A percentile compares a stretch with the other conserved stretches of the same genome.
Evolutionary conservation across 2,888 invertebrate genomes (phyloP).

Genomic region (Lasioglossum malachurum): DNA sequence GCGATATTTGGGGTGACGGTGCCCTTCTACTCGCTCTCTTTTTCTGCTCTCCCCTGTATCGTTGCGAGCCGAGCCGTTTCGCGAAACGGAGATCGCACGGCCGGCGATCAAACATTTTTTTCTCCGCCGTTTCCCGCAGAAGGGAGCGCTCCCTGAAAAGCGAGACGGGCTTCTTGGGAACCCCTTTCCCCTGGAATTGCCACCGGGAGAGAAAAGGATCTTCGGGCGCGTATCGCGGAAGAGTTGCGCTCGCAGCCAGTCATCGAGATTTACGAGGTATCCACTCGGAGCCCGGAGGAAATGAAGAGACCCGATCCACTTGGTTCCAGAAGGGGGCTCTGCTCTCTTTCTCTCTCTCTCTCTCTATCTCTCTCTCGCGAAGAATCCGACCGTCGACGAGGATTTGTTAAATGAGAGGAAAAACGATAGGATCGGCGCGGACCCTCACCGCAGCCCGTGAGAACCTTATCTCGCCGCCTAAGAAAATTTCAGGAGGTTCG

Average conservation of each 20-base stretch:
- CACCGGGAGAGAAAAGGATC: slow-evolving; percentile 29
- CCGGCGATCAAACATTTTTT: slow-evolving; percentile 48
- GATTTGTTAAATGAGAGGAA: slow-evolving; percentile 61
- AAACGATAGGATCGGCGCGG: slow-evolving; percentile 41
- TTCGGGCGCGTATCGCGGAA: slow-evolving; percentile 40
- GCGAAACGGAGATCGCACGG: slow-evolving; percentile 59
- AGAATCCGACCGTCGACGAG: slow-evolving; percentile 31
- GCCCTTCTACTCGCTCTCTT: slow-evolving; percentile 20
- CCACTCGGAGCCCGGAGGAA: slow-evolving; percentile 53
- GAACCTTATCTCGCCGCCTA: slow-evolving; percentile 41
- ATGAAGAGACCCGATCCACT: slow-evolving; percentile 65
- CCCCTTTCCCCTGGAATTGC: slow-evolving; percentile 52
- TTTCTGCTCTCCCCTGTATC: background rate
- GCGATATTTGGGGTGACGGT: slow-evolving; percentile 77
- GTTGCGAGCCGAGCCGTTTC: slow-evolving; percentile 46
- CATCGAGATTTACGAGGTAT: slow-evolving; percentile 68
- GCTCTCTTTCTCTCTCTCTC: background rate
- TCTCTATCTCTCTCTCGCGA: too few relatives aligned
- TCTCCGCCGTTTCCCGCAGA: slow-evolving; percentile 35
- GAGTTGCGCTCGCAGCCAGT: slow-evolving; percentile 54
- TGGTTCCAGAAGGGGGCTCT: background rate
- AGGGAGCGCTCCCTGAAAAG: slow-evolving; percentile 28
- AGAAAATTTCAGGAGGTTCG: background rate
- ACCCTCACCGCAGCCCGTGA: slow-evolving; percentile 28
- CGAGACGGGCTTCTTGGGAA: slow-evolving; percentile 54